phyloP scores from a whole-genome alignment of 2,113 vertebrate species.

The Crotalus viridis region DNA sequence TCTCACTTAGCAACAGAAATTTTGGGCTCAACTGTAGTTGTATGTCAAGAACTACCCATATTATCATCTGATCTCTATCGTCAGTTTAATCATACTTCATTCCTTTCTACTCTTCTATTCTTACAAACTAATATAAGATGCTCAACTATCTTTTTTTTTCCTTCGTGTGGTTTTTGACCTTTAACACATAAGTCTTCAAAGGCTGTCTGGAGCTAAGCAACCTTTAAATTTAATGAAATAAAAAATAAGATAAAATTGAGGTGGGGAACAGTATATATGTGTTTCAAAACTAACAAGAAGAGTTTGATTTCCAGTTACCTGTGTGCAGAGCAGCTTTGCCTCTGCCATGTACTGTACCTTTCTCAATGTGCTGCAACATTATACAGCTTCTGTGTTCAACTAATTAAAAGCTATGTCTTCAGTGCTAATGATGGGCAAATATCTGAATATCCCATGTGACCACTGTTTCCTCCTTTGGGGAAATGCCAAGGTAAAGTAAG shows the following conservation, averaged over 20 bases:
- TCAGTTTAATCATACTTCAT: fast-evolving
- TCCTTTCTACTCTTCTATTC: fast-evolving
- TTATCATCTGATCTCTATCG: fast-evolving
- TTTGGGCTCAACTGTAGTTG: no score
- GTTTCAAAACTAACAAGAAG: neutral
- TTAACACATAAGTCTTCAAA: neutral
- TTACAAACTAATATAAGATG: neutral
- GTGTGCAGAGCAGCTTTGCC: neutral
- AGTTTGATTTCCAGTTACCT: neutral
- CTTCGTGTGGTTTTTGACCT: neutral
- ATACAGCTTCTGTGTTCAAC: neutral
- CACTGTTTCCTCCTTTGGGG: neutral
- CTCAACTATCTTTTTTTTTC: neutral
- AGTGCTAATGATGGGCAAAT: neutral
- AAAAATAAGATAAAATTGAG: neutral
- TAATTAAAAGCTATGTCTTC: neutral
- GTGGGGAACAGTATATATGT: neutral
- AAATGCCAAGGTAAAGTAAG: neutral
- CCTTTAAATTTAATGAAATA: neutral
- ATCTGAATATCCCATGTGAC: neutral
- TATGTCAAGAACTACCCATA: neutral
- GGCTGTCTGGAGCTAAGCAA: neutral
- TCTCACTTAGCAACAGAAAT: no score
- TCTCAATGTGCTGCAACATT: neutral
- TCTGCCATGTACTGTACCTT: neutral